phyloP scores from a whole-genome alignment of 2,888 invertebrate species.

The Bombyx huttoni region DNA sequence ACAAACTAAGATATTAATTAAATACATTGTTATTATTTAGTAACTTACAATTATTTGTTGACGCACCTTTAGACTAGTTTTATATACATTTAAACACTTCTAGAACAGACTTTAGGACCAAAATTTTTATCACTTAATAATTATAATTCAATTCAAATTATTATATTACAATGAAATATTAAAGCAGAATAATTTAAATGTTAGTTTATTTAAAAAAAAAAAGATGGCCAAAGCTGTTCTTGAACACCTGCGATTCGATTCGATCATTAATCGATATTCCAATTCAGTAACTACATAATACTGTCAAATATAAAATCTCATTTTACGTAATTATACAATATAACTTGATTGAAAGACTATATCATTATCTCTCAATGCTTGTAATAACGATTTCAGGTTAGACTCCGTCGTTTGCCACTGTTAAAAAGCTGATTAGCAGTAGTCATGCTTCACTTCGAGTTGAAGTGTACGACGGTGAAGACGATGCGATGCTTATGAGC shows the following conservation, averaged over 20 bases:
- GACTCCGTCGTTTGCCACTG: no score
- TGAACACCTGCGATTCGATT: not conserved
- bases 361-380: constrained; percentile 2
- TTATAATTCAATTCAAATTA: not conserved
- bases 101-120: not conserved
- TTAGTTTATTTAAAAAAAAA: not conserved
- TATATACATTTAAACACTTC: not conserved
- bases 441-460: no score
- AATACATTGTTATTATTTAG: no score
- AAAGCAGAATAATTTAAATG: no score
- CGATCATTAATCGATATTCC: not conserved
- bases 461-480: no score
- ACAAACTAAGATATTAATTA: no score
- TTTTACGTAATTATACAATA: not conserved
- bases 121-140: not conserved
- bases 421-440: no score
- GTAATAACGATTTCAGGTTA: no score
- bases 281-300: not conserved
- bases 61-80: not conserved
- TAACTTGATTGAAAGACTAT: constrained; percentile 11
- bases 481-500: no score
- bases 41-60: constrained; percentile 5
- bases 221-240: not conserved
- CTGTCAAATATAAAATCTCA: not conserved
- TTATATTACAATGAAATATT: not conserved